Evolutionary conservation across 2,888 invertebrate species (phyloP), one percentile per base, ranked within the genome.

Genomic region (Amorpha juglandis): DNA sequence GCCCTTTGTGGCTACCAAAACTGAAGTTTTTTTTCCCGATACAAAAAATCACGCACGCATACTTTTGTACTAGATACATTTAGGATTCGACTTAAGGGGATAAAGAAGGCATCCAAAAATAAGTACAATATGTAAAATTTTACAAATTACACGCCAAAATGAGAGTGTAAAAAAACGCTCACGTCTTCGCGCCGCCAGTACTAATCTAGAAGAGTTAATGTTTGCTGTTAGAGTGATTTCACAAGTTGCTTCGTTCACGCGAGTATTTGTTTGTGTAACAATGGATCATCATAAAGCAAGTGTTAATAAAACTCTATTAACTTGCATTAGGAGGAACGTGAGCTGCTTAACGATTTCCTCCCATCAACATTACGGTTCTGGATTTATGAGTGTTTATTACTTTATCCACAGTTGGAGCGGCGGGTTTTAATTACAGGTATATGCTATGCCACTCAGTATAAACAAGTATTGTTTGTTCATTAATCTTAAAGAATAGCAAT

Each of bases 201-300:
- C 58, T 6, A 42, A 42, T 12, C 12, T 0, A 12, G 16, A 38
- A 42, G 19, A 58, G 38, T 7, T 42, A 58, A 42, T 19, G 19
- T 58, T 58, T 42, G 35, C 53, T 53, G 58, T 38, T 19, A 42
- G 19, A 42, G 58, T 19, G 42, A 42, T 58, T 42, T 42, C 58
- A 58, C 19, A 58, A 58, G 58, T 55, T 58, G 58, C 12, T 58
- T 19, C 19, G 38, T 42, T 38, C 19, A 58, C 58, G 19, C 38
- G 38, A 38, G 58, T 38, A 58, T 58, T 58, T 58, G 58, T 58
- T 58, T 58, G 58, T 58, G 42, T 58, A 42, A 58, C 42, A 58
- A 58, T 42, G 58, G 58, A 58, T 58, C 38, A 55, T 38, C 38
- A 38, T 58, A 58, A 58, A 58, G 19, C 58, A 38, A 19, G 58